These are phyloP conservation scores for Cataglyphis rosenhaueri DNA, from an alignment of 2,888 invertebrate species.

Conservation along the genomic window DNA sequence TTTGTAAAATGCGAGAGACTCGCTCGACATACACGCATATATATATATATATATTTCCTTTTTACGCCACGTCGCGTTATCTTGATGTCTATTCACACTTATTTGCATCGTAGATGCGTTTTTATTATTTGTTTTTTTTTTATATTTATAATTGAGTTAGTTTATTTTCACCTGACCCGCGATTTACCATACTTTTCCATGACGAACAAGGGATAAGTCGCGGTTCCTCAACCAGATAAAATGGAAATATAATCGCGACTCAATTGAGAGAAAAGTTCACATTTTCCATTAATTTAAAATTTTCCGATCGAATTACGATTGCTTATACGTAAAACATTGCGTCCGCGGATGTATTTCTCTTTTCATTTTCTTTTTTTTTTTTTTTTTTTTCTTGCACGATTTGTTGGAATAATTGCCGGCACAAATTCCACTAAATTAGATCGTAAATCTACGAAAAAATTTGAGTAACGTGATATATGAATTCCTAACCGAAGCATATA, in stretches of 20 bases:
- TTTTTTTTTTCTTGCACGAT: neutral
- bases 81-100: constrained; percentile 27
- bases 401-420: neutral
- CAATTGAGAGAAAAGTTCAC: neutral
- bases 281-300: constrained; percentile 1
- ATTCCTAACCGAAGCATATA: neutral
- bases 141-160: neutral
- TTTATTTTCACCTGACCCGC: neutral
- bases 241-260: constrained; percentile 12
- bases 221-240: neutral
- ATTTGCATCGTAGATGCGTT: constrained; percentile 4
- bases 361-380: neutral
- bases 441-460: neutral
- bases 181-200: constrained; percentile 1
- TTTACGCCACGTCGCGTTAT: constrained; percentile 10
- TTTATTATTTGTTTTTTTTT: constrained; percentile 6
- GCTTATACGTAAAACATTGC: neutral
- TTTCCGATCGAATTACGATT: constrained; percentile 1
- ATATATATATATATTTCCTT: neutral
- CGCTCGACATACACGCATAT: neutral
- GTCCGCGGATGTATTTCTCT: neutral
- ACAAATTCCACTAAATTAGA: neutral
- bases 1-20: constrained; percentile 19
- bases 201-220: constrained; percentile 3
- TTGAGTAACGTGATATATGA: neutral